phyloP scores from a whole-genome alignment of 2,797 vertebrate species.

The Echiichthys vipera region DNA sequence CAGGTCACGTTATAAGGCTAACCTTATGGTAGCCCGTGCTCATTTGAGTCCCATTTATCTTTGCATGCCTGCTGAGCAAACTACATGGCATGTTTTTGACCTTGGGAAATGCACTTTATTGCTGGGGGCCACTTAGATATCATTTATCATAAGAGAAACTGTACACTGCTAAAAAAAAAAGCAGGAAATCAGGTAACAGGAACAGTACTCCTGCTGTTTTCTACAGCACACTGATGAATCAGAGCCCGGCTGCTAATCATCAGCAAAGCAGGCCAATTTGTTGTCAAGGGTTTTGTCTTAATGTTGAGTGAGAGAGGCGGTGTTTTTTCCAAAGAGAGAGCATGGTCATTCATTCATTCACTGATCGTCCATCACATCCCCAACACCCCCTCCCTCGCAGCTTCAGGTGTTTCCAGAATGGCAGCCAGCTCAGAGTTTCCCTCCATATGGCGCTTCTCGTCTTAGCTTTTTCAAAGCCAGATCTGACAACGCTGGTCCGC shows the following conservation, averaged over 20 bases:
- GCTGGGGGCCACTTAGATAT: constrained; percentile 65
- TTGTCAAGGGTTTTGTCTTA: neutral
- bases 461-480: constrained; percentile 57
- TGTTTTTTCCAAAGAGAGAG: neutral
- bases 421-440: constrained; percentile 59
- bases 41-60: constrained; percentile 27
- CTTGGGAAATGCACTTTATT: constrained; percentile 75
- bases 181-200: constrained; percentile 44
- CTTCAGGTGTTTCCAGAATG: constrained; percentile 62
- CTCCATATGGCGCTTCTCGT: constrained; percentile 54
- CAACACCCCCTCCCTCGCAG: constrained; percentile 22
- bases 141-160: constrained; percentile 48
- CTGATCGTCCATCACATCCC: constrained; percentile 16
- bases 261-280: constrained; percentile 25
- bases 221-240: constrained; percentile 22
- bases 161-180: constrained; percentile 30
- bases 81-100: constrained; percentile 60
- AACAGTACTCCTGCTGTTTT: constrained; percentile 30
- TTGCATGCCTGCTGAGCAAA: constrained; percentile 42
- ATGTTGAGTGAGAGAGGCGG: neutral
- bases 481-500: constrained; percentile 15
- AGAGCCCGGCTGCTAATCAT: constrained; percentile 44
- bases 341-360: constrained; percentile 21
- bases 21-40: neutral
- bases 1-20: constrained; percentile 13